phyloP scores from a whole-genome alignment of 30 jellyfish, hydroid and myxozoan species.

The Cassiopea xamachana region DNA sequence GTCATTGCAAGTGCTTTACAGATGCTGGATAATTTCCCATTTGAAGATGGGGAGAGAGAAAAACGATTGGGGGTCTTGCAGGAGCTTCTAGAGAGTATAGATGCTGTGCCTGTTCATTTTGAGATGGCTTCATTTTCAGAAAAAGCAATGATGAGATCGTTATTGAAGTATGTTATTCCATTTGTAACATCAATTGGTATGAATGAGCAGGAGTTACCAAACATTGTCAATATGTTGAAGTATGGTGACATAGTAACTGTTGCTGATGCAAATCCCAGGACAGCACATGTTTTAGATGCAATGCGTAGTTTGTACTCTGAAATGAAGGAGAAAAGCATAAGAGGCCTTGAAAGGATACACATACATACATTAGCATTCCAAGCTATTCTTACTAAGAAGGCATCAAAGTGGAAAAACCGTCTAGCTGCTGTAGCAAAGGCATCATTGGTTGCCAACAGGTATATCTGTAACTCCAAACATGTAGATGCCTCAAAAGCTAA shows the following conservation, averaged over 20 bases:
- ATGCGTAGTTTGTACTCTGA: slow-evolving; percentile 69
- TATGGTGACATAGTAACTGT: slow-evolving; percentile 80
- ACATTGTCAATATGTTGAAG: slow-evolving; percentile 82
- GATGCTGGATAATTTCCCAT: slow-evolving; percentile 92
- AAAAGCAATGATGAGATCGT: slow-evolving; percentile 84
- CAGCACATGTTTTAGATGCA: slow-evolving; percentile 84
- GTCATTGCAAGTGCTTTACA: slow-evolving; percentile 89
- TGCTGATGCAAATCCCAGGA: slow-evolving; percentile 89
- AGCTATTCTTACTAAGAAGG: slow-evolving; percentile 68
- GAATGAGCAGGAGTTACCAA: slow-evolving; percentile 97
- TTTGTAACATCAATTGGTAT: slow-evolving; percentile 89
- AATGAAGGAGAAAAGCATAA: slow-evolving; percentile 55
- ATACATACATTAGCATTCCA: slow-evolving; percentile 93
- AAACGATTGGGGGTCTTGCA: slow-evolving; percentile 72
- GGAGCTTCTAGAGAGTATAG: slow-evolving; percentile 65
- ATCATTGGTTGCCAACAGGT: slow-evolving; percentile 87
- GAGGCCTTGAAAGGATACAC: slow-evolving; percentile 87
- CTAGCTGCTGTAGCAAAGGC: slow-evolving; percentile 89
- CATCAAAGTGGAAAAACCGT: slow-evolving; percentile 78
- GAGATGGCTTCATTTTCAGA: slow-evolving; percentile 98
- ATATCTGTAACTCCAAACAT: slow-evolving; percentile 77
- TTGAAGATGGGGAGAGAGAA: slow-evolving; percentile 82
- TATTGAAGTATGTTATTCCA: slow-evolving; percentile 84
- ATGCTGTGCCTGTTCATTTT: slow-evolving; percentile 75
- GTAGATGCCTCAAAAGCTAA: slow-evolving; percentile 73